Evolutionary conservation across 2,888 invertebrate species (phyloP), one percentile per base, ranked within the genome.

Genomic region (Plebejus anna): DNA sequence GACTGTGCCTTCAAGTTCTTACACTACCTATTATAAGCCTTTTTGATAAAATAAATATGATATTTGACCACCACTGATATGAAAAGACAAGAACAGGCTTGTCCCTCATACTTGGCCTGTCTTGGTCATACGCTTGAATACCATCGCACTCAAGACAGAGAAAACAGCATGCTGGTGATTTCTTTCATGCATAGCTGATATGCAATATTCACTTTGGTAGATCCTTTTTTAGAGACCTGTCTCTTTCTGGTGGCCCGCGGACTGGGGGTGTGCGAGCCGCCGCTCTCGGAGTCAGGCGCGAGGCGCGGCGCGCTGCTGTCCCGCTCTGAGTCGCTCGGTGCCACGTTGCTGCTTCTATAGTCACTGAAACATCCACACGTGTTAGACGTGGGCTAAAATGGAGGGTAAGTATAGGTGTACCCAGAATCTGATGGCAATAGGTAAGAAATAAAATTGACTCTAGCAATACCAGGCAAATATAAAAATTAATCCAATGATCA

Each of bases 301-400:
- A 79, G 82, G 82, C 79, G 85, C 86, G 91, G 84, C 80, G 96
- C 97, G 77, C 97, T 96, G 88, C 97, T 96, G 90, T 98, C 98
- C 87, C 96, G 96, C 88, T 98, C 98, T 81, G 98, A 98, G 93
- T 98, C 98, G 84, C 97, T 97, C 80, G 97, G 97, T 81, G 97
- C 97, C 84, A 98, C 95, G 88, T 97, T 97, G 92, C 97, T 97
- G 95, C 98, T 97, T 90, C 98, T 97, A 95, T 98, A 97, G 96
- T 98, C 98, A 95, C 98, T 98, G 95, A 83, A 91, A 90, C 90
- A 87, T 84, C 81, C 84, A 84, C 86, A 83, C 75, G 78, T 75
- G 72, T 80, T 78, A 80, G 3, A 28, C 3, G n/a, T 22, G 61
- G 70, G 9, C 42, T 42, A 42, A 42, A 7, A 22, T 22, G 22